These are phyloP conservation scores for Manis pentadactyla DNA, from an alignment of 2,797 vertebrate species.

Conservation along the genomic window DNA sequence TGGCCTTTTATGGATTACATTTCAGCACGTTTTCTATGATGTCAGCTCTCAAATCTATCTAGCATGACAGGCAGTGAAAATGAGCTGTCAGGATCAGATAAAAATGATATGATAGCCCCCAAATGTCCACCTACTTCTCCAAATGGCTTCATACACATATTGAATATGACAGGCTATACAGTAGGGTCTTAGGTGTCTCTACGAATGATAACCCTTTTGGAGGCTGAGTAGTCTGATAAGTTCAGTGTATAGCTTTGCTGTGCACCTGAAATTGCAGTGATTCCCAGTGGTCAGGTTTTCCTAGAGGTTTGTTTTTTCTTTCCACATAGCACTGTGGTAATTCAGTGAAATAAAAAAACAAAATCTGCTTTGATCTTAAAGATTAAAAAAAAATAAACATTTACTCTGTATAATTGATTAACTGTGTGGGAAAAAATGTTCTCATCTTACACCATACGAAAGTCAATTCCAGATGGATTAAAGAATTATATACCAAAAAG, in stretches of 20 bases:
- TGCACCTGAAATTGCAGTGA: neutral
- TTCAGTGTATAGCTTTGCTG: conserved; percentile 1
- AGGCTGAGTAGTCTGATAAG: neutral
- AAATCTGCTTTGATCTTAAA: conserved; percentile 68
- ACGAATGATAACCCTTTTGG: neutral
- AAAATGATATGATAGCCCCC: conserved; percentile 8
- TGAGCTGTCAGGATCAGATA: conserved; percentile 50
- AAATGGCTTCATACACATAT: conserved; percentile 14
- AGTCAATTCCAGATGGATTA: conserved; percentile 74
- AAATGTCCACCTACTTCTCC: conserved; percentile 33
- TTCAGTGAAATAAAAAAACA: neutral
- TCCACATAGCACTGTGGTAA: neutral
- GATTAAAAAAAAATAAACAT: neutral
- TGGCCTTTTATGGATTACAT: conserved; percentile 10
- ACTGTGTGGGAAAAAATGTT: conserved; percentile 71
- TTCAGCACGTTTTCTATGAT: conserved; percentile 36
- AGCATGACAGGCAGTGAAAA: neutral
- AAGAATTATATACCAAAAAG: conserved; percentile 61
- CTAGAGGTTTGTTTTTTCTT: neutral
- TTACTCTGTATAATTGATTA: conserved; percentile 69
- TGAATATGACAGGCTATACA: conserved; percentile 51
- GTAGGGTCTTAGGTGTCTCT: neutral
- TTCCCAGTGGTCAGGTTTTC: neutral
- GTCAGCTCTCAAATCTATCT: conserved; percentile 37
- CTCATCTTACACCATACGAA: conserved; percentile 41